A percentile compares a stretch with the other conserved stretches of the same genome.
Conservation (phyloP, 2,888 invertebrate species). For the Thymelicus sylvestris region DNA sequence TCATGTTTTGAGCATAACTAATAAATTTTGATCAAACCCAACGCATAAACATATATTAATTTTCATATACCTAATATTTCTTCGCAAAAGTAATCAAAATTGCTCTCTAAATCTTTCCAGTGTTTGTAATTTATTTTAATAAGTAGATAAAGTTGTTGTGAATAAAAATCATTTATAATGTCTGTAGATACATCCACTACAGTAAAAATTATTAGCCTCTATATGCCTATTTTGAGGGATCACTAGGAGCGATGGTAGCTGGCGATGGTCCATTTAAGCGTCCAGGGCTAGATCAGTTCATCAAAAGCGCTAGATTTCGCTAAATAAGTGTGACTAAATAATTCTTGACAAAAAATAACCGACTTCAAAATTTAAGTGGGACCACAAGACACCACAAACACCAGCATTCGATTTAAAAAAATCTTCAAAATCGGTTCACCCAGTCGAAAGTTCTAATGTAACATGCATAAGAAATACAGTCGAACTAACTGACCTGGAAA, state of each 20-base stretch:
- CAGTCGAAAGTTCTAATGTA: too few relatives aligned
- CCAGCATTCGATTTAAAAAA: too few relatives aligned
- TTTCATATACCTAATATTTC: too few relatives aligned
- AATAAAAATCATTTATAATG: not conserved
- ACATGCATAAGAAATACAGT: too few relatives aligned
- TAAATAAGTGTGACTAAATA: too few relatives aligned
- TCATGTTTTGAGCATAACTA: too few relatives aligned
- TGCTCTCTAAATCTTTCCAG: not conserved
- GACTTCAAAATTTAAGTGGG: too few relatives aligned
- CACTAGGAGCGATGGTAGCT: slow-evolving; percentile 49
- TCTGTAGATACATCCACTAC: slow-evolving; percentile 44
- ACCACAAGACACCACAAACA: too few relatives aligned
- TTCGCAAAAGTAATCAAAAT: not conserved
- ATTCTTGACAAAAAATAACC: too few relatives aligned
- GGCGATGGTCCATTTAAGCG: slow-evolving; percentile 46
- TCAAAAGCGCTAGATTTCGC: too few relatives aligned
- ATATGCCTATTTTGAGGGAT: slow-evolving; percentile 61
- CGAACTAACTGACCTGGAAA: too few relatives aligned
- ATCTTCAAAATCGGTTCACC: too few relatives aligned
- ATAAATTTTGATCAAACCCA: not conserved
- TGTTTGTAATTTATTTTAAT: not conserved
- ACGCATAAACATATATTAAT: not conserved
- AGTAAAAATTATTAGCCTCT: slow-evolving; percentile 56
- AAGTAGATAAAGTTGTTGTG: not conserved
- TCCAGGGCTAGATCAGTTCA: slow-evolving; percentile 32